phyloP scores from a whole-genome alignment of 2,888 invertebrate genomes.

The Lycophotia porphyrea region DNA sequence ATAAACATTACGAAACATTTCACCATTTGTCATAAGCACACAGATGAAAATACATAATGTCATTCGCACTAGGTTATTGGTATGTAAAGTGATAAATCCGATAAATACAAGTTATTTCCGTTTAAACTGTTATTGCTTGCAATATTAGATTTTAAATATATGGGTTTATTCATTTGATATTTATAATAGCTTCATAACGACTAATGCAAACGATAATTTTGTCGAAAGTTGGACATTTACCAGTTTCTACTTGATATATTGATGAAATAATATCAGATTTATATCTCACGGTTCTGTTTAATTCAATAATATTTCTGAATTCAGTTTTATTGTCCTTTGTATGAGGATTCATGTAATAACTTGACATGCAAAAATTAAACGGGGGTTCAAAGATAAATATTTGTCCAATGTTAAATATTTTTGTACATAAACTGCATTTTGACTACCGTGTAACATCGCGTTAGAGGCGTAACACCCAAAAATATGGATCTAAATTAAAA shows the following conservation, averaged over 20 bases:
- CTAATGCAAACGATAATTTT: conserved; percentile 67
- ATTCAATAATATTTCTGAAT: conserved; percentile 41
- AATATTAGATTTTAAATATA: conserved; percentile 66
- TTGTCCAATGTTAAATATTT: not conserved
- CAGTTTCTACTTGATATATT: conserved; percentile 58
- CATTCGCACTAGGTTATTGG: conserved; percentile 55
- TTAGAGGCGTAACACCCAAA: conserved; percentile 14
- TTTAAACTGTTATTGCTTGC: conserved; percentile 67
- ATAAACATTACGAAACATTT: conserved; percentile 35
- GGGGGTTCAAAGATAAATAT: not conserved
- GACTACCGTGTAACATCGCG: conserved; percentile 11
- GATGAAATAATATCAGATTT: conserved; percentile 50
- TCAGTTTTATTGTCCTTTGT: conserved; percentile 44
- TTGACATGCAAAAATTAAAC: not conserved
- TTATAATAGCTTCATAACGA: conserved; percentile 67
- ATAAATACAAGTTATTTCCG: conserved; percentile 60
- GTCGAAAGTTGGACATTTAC: conserved; percentile 62
- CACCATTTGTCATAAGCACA: conserved; percentile 51
- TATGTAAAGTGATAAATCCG: conserved; percentile 59
- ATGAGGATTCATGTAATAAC: not conserved
- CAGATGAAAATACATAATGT: conserved; percentile 51
- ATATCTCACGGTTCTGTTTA: conserved; percentile 10
- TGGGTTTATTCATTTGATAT: conserved; percentile 63
- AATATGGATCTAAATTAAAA: conserved; percentile 49
- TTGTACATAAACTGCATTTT: too few species aligned